phyloP scores from a whole-genome alignment of 2,113 vertebrate species.

The Sigmodon hispidus region DNA sequence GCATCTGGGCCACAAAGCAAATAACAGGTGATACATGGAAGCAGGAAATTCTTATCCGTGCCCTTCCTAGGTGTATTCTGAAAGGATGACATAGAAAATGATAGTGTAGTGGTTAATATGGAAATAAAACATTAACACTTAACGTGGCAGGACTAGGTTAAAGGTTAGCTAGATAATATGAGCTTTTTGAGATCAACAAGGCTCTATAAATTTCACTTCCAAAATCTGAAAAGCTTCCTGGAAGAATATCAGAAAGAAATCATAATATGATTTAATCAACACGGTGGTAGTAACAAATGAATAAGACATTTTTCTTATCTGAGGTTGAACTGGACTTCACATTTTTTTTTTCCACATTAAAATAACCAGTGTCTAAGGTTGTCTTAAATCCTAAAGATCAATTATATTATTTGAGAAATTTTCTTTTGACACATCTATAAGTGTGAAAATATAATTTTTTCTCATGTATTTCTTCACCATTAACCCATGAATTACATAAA shows the following conservation, averaged over 20 bases:
- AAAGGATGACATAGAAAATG: conserved; percentile 67
- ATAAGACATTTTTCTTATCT: conserved; percentile 30
- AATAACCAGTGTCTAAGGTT: background rate
- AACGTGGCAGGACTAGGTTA: conserved; percentile 70
- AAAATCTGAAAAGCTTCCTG: conserved; percentile 60
- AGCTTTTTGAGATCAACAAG: conserved; percentile 43
- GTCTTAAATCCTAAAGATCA: background rate
- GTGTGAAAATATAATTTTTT: background rate
- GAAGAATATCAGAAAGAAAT: conserved; percentile 49
- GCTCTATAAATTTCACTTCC: conserved; percentile 62
- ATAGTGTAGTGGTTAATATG: conserved; percentile 65
- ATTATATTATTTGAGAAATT: conserved; percentile 39
- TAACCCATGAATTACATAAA: conserved; percentile 10
- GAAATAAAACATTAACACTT: conserved; percentile 82
- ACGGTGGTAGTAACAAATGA: conserved; percentile 39
- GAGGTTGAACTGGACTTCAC: background rate
- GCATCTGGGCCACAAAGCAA: conserved; percentile 79
- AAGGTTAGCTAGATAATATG: conserved; percentile 74
- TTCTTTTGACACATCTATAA: background rate
- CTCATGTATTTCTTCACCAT: background rate
- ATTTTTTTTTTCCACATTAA: conserved; percentile 25
- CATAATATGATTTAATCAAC: conserved; percentile 56
- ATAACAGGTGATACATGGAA: conserved; percentile 71
- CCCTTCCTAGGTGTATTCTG: conserved; percentile 68
- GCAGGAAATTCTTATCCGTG: conserved; percentile 70